Evolutionary conservation across 1,140 invertebrate genomes (phyloP), one percentile per base, ranked within the genome.

Genomic region (Pseudobourletiella spinata): DNA sequence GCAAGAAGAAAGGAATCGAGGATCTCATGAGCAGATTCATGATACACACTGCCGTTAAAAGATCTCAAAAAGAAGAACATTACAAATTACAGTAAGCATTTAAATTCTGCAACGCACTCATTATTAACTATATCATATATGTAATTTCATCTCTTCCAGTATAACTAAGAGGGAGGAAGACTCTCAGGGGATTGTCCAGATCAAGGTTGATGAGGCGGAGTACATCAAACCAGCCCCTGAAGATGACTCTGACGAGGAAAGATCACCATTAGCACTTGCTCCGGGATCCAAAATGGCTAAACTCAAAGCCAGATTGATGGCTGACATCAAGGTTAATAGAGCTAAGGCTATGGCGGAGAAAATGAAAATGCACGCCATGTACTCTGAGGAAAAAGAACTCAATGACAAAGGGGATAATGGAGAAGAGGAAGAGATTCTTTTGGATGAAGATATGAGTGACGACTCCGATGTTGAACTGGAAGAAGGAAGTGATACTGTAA

Each of bases 271-370:
- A 28, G 26, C 20, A 15, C 18, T 16, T 29, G 32, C 51, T 72
- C 84, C 85, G 39, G 84, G 85, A 1, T 78, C 77, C 24, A 81
- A 79, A 71, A 75, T 83, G 52, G 70, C 77, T 35, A 79, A 79
- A 64, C 73, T 87, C 35, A 82, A 80, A 72, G 79, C 82, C 64
- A 78, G 80, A 66, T 74, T 88, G 8, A 79, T 83, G 70, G 73
- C 79, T 18, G 74, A 82, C 76, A 87, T 88, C 69, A 77, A 77
- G 1, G 74, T 77, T 42, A 80, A 81, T 65, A 75, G 83, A 50
- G 77, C 78, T 24, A 74, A 83, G 58, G 79, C 85, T 71, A 84
- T 84, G 82, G 78, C 81, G 64, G 79, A 83, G 66, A 80, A 80
- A 64, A 59, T 77, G 28, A 69, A 69, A 44, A 73, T 75, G 63